Base-by-base conservation (phyloP, 2,888 invertebrate species). In the Lordiphosa fenestrarum region DNA sequence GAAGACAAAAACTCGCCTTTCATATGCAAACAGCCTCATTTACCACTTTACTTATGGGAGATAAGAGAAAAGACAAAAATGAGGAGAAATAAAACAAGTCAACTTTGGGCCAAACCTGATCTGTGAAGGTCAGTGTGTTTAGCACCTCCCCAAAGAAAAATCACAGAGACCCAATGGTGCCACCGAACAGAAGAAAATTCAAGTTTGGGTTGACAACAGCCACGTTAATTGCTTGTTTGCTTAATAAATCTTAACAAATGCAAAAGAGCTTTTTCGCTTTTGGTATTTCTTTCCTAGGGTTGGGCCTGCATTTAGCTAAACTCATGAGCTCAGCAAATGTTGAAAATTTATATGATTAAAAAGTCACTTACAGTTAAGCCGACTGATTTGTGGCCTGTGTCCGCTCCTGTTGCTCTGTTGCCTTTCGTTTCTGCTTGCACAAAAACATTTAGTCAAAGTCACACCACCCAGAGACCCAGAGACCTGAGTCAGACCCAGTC, bases 361-460 rank as follows among this genome's bases (percentile, higher is more conserved):
- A 55, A 33, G 49, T 54, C 74, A 53, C 73, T 78, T 74, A 78
- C 77, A 71, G 76, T 73, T 80, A 77, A 59, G 70, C 23, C 44
- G 56, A 73, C 76, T 74, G 80, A 77, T 74, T 77, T 77, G 77
- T 80, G 74, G 59, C 72, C 30, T 30, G 30, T 30, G 30, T 7
- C 30, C 30, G 30, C 30, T 30, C 30, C 30, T 30, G 30, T 30
- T 65, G 65, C 38, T 60, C 53, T 54, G 36, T 12, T 70, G 63
- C 73, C 73, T 73, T 73, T 73, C 71, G 66, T 71, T 80, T 78
- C 71, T 63, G 66, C 42, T 54, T 47, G 66, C 61, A 60, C 52
- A 51, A 53, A 48, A 49, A 66, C 76, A 76, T 80, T 77, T 67
- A 74, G 76, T 80, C 80, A 78, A 77, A 80, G 80, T 78, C 77